Evolutionary conservation across 2,797 vertebrate species (phyloP).

Genomic region (Oreonectes daqikongensis): DNA sequence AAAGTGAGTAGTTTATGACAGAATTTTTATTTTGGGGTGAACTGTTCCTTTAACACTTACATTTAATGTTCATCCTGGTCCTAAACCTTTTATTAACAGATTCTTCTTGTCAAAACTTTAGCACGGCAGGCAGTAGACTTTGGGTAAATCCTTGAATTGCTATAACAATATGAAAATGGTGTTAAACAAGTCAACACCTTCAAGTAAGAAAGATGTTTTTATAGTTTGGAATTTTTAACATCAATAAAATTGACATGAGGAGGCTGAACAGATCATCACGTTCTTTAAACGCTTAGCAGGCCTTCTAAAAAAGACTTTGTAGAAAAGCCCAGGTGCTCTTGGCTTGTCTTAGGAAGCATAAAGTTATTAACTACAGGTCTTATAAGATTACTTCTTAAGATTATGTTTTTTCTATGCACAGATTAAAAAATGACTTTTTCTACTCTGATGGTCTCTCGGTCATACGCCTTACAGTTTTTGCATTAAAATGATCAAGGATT

Average conservation of each 20-base stretch:
- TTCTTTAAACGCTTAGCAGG: no score
- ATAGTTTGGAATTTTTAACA: no score
- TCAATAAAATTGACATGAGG: no score
- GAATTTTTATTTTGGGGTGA: no score
- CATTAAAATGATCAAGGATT: constrained; percentile 26
- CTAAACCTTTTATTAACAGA: background rate
- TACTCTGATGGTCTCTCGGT: background rate
- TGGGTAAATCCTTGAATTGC: background rate
- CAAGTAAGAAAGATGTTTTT: no score
- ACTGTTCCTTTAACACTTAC: no score
- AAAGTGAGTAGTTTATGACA: no score
- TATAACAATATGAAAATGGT: background rate
- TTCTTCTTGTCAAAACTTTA: background rate
- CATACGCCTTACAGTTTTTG: background rate
- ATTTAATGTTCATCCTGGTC: constrained; percentile 21
- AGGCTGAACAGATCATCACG: no score
- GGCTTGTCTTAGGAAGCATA: constrained; percentile 5
- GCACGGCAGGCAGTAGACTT: background rate
- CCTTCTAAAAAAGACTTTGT: background rate
- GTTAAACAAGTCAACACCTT: background rate
- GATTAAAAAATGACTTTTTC: background rate
- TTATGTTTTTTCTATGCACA: background rate
- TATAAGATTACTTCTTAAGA: no score
- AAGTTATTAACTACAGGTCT: background rate
- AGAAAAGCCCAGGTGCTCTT: constrained; percentile 44